Evolutionary conservation across 2,113 vertebrate species (phyloP).

Genomic region (Poeciliopsis turrubarensis): DNA sequence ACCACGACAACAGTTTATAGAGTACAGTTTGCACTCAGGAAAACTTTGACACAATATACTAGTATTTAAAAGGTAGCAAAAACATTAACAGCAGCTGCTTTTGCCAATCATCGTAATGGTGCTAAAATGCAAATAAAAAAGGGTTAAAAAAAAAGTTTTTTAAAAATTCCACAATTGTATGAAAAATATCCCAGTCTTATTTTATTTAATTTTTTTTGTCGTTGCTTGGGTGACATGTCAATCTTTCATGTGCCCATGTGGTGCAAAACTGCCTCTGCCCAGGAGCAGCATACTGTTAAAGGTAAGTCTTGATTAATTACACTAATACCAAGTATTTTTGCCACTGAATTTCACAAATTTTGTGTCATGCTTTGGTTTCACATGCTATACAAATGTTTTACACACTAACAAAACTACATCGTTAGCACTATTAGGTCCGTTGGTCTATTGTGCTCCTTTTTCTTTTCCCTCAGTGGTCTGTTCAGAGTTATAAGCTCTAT

Average conservation of each 20-base stretch:
- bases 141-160: neutral
- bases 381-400: neutral
- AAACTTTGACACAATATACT: neutral
- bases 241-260: neutral
- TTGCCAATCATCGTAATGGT: neutral
- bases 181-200: too few relatives aligned
- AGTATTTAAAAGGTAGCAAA: neutral
- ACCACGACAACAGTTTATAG: neutral
- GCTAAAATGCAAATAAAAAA: neutral
- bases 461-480: too few relatives aligned
- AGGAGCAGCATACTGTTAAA: neutral
- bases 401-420: too few relatives aligned
- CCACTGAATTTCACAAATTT: too few relatives aligned
- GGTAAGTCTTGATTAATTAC: neutral
- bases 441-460: too few relatives aligned
- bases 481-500: too few relatives aligned
- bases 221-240: neutral
- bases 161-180: too few relatives aligned
- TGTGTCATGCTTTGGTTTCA: too few relatives aligned
- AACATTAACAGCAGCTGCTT: neutral
- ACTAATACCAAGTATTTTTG: neutral
- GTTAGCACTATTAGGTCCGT: too few relatives aligned
- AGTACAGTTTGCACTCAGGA: neutral
- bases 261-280: too few relatives aligned
- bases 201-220: neutral